phyloP scores from a whole-genome alignment of 2,888 invertebrate genomes.

The Helicoverpa assulta region DNA sequence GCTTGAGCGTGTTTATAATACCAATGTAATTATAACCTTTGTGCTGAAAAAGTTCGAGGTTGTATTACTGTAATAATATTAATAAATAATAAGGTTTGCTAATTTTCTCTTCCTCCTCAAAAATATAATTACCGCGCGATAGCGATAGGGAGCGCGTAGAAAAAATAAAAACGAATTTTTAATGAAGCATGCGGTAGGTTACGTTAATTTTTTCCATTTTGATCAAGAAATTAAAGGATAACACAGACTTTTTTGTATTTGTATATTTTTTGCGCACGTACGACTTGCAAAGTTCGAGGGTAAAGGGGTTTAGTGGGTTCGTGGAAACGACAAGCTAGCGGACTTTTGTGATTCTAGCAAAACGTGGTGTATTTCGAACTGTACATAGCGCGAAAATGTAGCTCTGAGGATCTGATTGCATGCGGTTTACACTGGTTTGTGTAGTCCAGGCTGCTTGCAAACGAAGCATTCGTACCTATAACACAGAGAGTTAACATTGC shows the following conservation, averaged over 20 bases:
- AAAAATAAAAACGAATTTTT: constrained; percentile 59
- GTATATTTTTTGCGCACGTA: constrained; percentile 30
- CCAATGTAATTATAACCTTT: background rate
- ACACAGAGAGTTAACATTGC: constrained; percentile 1
- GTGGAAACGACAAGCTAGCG: constrained; percentile 15
- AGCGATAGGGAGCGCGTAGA: constrained; percentile 40
- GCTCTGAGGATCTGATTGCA: constrained; percentile 36
- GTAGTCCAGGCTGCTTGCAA: constrained; percentile 21
- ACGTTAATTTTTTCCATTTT: constrained; percentile 36
- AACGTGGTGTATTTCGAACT: constrained; percentile 33
- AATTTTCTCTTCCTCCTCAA: constrained; percentile 58
- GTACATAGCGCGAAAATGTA: constrained; percentile 14
- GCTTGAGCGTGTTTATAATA: background rate
- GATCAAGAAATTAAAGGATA: constrained; percentile 52
- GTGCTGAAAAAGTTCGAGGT: constrained; percentile 2
- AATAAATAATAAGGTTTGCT: constrained; percentile 53
- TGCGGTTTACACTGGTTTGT: constrained; percentile 25
- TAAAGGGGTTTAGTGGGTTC: constrained; percentile 28
- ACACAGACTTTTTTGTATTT: constrained; percentile 24
- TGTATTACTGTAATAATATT: constrained; percentile 33
- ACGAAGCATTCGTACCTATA: constrained; percentile 34
- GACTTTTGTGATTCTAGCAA: constrained; percentile 26
- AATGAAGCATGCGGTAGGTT: constrained; percentile 37
- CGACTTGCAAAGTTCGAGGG: constrained; percentile 11
- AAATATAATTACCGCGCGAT: constrained; percentile 64